Evolutionary conservation across 2,888 invertebrate genomes (phyloP).

Genomic region (Cybosia mesomella): DNA sequence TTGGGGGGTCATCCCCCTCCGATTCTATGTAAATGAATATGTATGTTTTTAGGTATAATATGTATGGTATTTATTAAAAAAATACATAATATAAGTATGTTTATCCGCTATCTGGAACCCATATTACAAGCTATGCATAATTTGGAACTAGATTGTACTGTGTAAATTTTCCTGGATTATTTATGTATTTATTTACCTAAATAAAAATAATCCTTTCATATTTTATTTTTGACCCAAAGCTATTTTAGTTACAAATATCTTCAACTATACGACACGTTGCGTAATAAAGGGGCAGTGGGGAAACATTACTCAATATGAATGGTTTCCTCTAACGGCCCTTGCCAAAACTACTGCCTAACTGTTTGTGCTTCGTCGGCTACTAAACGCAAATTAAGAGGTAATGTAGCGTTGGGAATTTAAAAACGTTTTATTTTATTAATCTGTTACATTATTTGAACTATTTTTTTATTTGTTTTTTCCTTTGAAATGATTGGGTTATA

Average conservation of each 20-base stretch:
- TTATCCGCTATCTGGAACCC: too few relatives aligned
- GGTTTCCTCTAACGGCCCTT: slow-evolving; percentile 72
- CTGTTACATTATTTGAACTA: background rate
- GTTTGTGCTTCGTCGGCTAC: slow-evolving; percentile 60
- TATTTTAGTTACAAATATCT: slow-evolving; percentile 69
- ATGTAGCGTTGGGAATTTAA: slow-evolving; percentile 46
- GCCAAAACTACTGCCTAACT: slow-evolving; percentile 75
- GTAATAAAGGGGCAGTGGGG: slow-evolving; percentile 71
- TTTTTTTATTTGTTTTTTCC: background rate
- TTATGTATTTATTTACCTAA: too few relatives aligned
- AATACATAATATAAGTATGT: too few relatives aligned
- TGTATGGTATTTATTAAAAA: too few relatives aligned
- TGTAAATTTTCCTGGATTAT: too few relatives aligned
- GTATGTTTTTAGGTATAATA: too few relatives aligned
- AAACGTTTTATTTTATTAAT: slow-evolving; percentile 10
- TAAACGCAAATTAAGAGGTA: slow-evolving; percentile 62
- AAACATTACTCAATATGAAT: slow-evolving; percentile 81
- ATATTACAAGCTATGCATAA: too few relatives aligned
- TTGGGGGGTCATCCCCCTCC: too few relatives aligned
- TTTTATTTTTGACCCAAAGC: slow-evolving; percentile 52
- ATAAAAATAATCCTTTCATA: background rate
- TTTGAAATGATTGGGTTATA: background rate
- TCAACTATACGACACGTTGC: slow-evolving; percentile 61
- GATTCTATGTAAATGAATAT: too few relatives aligned
- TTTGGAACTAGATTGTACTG: too few relatives aligned